Evolutionary conservation across 2,797 vertebrate species (phyloP).

Genomic region (Hozukius guyotensis): DNA sequence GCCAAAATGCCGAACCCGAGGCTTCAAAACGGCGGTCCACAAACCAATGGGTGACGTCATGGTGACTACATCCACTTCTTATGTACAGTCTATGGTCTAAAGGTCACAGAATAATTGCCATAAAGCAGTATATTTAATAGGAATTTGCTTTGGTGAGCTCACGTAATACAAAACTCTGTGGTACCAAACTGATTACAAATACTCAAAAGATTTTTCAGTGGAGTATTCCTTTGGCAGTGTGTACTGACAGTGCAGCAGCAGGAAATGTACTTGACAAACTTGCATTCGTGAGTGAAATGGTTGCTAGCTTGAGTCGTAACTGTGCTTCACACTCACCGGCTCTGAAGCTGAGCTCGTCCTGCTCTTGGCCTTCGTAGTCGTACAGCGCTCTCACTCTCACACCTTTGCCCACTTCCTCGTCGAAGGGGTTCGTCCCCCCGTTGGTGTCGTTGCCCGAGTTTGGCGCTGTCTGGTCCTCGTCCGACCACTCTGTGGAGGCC

Average conservation of each 20-base stretch:
- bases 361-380: conserved; percentile 96
- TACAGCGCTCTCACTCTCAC: conserved; percentile 94
- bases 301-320: not conserved
- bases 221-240: not conserved
- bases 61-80: too few relatives aligned
- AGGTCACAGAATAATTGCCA: not conserved
- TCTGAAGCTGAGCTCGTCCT: conserved; percentile 96
- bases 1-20: too few relatives aligned
- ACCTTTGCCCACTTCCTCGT: conserved; percentile 86
- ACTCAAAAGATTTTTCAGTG: not conserved
- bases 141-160: not conserved
- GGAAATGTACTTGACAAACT: not conserved
- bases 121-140: not conserved
- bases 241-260: not conserved
- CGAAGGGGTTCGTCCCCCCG: conserved; percentile 90
- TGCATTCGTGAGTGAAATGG: not conserved
- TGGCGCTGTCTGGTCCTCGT: conserved; percentile 89
- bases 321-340: conserved; percentile 80
- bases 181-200: not conserved
- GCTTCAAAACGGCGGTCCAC: too few relatives aligned
- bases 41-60: too few relatives aligned
- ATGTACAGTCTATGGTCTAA: not conserved
- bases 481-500: conserved; percentile 89
- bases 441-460: conserved; percentile 90
- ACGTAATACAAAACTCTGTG: not conserved